phyloP scores from a whole-genome alignment of 1,140 invertebrate genomes.

The Lepidurus packardi region DNA sequence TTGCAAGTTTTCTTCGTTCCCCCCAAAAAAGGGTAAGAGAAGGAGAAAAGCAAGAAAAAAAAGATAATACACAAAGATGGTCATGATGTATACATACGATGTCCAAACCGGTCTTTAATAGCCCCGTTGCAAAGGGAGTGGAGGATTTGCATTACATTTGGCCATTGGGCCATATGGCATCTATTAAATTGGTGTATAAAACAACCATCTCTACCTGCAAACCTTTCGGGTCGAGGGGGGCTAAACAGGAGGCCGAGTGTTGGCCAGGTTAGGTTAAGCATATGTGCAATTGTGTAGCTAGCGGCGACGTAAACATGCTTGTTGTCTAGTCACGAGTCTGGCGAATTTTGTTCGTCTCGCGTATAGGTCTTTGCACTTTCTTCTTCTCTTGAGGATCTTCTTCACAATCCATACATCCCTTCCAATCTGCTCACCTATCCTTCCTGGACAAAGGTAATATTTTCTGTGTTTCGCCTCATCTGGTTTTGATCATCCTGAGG shows the following conservation, averaged over 20 bases:
- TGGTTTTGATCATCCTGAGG: no score
- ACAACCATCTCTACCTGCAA: not conserved
- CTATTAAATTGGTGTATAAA: not conserved
- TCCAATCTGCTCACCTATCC: no score
- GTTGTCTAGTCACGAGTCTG: conserved; percentile 9
- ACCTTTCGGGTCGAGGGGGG: not conserved
- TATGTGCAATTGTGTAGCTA: conserved; percentile 2
- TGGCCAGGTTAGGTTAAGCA: conserved; percentile 7
- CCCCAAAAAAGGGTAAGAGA: not conserved
- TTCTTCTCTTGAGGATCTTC: not conserved
- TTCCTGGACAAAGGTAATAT: no score
- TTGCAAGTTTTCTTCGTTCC: not conserved
- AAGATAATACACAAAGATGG: not conserved
- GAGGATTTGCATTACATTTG: conserved; percentile 14
- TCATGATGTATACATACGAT: not conserved
- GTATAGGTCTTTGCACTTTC: not conserved
- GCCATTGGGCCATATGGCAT: conserved; percentile 16
- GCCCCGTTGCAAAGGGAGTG: not conserved
- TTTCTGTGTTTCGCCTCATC: no score
- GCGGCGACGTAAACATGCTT: not conserved
- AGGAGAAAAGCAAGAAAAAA: no score
- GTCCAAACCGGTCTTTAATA: not conserved
- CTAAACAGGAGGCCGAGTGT: not conserved
- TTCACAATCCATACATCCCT: no score
- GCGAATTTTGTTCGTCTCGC: not conserved